phyloP scores from a whole-genome alignment of 2,888 invertebrate genomes.

The Eristalis arbustorum region DNA sequence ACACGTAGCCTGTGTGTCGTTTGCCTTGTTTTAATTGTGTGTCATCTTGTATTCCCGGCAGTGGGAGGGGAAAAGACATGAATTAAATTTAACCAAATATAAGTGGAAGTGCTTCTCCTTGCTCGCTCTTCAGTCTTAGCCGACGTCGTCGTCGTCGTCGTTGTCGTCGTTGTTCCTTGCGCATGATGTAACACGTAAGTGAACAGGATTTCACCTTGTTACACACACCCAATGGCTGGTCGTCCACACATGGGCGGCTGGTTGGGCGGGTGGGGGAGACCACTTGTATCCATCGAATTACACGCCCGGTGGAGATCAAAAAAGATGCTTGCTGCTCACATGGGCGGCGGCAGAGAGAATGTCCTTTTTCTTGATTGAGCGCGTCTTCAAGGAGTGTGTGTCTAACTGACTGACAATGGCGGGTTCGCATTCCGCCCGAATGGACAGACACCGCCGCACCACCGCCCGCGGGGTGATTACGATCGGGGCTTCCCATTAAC shows the following conservation, averaged over 20 bases:
- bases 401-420: constrained; percentile 47
- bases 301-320: constrained; percentile 62
- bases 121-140: constrained; percentile 12
- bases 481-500: constrained; percentile 27
- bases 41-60: constrained; percentile 64
- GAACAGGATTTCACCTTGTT: constrained; percentile 40
- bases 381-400: constrained; percentile 54
- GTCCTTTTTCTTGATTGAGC: constrained; percentile 64
- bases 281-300: constrained; percentile 55
- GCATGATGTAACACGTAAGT: constrained; percentile 61
- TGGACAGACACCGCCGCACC: constrained; percentile 18
- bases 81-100: constrained; percentile 68
- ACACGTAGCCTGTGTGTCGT: constrained; percentile 61
- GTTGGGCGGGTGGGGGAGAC: constrained; percentile 1
- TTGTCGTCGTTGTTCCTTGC: constrained; percentile 57
- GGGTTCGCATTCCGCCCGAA: constrained; percentile 27
- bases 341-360: constrained; percentile 45
- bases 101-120: constrained; percentile 53
- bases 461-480: neutral
- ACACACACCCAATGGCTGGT: neutral
- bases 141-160: neutral
- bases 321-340: constrained; percentile 47
- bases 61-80: constrained; percentile 40
- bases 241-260: neutral
- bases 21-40: constrained; percentile 68